A percentile compares a stretch with the other conserved stretches of the same genome.
Conservation (phyloP, 2,888 invertebrate species). For the Digitonthophagus gazella region DNA sequence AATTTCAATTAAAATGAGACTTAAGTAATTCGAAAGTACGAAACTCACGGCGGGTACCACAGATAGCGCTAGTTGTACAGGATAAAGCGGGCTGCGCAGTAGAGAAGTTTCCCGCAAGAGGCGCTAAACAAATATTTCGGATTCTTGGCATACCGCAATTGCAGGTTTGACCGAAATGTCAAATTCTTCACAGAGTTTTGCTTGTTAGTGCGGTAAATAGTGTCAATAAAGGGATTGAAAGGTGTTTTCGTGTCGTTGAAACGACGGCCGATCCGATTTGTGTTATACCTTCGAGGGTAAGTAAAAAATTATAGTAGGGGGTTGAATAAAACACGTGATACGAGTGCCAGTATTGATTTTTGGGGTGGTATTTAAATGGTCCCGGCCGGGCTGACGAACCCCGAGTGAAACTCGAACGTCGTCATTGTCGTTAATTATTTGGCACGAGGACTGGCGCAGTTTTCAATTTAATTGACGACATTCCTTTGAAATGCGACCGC, state of each 20-base stretch:
- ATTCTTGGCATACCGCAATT: slow-evolving; percentile 65
- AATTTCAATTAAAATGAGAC: neutral
- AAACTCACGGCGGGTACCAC: neutral
- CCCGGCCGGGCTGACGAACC: neutral
- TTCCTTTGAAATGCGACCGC: slow-evolving; percentile 1
- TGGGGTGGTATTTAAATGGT: slow-evolving; percentile 38
- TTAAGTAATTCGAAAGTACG: neutral
- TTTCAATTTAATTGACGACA: slow-evolving; percentile 11
- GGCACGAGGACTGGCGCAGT: slow-evolving; percentile 4
- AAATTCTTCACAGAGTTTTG: slow-evolving; percentile 57
- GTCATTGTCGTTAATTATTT: slow-evolving; percentile 9
- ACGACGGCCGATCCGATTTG: slow-evolving; percentile 1
- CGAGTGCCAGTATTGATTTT: slow-evolving; percentile 42
- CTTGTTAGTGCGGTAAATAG: slow-evolving; percentile 48
- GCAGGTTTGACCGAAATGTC: slow-evolving; percentile 72
- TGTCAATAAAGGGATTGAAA: slow-evolving; percentile 39
- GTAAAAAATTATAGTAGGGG: slow-evolving; percentile 30
- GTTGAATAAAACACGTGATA: slow-evolving; percentile 40
- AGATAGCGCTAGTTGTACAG: slow-evolving; percentile 11
- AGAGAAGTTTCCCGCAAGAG: slow-evolving; percentile 58
- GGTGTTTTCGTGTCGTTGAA: slow-evolving; percentile 21
- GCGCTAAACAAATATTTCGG: slow-evolving; percentile 67
- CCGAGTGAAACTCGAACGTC: neutral
- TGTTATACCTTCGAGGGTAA: slow-evolving; percentile 30
- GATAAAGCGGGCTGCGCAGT: slow-evolving; percentile 36